These are phyloP conservation scores for Troides aeacus DNA, from an alignment of 2,888 invertebrate genomes.

Conservation along the genomic window DNA sequence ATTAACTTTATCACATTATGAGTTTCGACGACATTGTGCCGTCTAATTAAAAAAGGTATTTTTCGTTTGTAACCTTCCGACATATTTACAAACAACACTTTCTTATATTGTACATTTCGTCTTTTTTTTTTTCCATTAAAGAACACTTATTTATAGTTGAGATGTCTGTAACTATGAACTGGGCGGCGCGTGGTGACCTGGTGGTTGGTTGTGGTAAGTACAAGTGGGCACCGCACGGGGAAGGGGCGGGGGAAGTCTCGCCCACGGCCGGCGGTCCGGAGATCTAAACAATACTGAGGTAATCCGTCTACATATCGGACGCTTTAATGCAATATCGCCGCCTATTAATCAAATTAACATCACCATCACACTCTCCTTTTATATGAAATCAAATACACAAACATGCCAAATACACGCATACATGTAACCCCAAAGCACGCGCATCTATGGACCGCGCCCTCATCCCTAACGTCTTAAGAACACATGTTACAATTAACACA, in stretches of 20 bases:
- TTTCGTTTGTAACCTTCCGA: conserved; percentile 48
- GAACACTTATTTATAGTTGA: conserved; percentile 34
- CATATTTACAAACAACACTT: conserved; percentile 48
- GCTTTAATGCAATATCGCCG: background rate
- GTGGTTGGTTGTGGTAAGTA: conserved; percentile 8
- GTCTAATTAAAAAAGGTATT: conserved; percentile 52
- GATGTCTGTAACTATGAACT: conserved; percentile 26
- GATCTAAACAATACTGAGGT: conserved; percentile 30
- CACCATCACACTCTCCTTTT: background rate
- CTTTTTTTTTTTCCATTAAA: conserved; percentile 40
- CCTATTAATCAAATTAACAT: background rate
- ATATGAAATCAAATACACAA: conserved; percentile 2
- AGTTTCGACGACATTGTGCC: conserved; percentile 62
- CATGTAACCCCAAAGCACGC: conserved; percentile 5
- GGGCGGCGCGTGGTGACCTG: conserved; percentile 11
- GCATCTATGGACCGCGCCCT: background rate
- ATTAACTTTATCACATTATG: conserved; percentile 70
- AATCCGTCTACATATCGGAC: conserved; percentile 11
- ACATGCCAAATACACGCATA: background rate
- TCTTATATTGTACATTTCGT: conserved; percentile 48
- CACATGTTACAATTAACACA: conserved; percentile 3
- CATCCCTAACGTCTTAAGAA: conserved; percentile 4
- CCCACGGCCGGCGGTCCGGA: conserved; percentile 11
- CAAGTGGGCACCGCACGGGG: conserved; percentile 4
- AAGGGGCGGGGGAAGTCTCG: background rate